A percentile compares a stretch with the other conserved stretches of the same genome.
Conservation (phyloP, 2,797 vertebrate genomes). For the Rhinella marina region DNA sequence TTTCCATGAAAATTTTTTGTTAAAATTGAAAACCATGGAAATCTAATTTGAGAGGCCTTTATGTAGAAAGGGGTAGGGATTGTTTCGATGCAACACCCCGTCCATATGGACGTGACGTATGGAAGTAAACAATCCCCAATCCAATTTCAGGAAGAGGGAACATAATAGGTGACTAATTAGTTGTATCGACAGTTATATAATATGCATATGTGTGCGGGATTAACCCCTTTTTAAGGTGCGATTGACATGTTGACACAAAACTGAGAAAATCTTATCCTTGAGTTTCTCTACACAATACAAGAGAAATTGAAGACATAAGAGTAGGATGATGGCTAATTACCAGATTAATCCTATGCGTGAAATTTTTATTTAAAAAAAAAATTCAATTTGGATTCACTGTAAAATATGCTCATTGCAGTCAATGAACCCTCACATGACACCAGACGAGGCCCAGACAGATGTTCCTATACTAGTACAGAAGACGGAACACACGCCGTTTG, state of each 20-base stretch:
- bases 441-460: not conserved
- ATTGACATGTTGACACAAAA: not conserved
- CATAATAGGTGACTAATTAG: not conserved
- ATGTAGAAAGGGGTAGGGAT: not conserved
- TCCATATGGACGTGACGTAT: not conserved
- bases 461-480: not conserved
- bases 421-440: not conserved
- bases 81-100: not conserved
- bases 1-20: not conserved
- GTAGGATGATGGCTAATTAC: not conserved
- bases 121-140: not conserved
- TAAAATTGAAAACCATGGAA: not conserved
- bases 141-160: not conserved
- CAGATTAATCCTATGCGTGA: not conserved
- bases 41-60: not conserved
- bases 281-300: not conserved
- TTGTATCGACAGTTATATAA: not conserved
- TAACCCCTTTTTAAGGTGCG: not conserved
- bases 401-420: not conserved
- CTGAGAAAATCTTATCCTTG: not conserved
- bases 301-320: not conserved
- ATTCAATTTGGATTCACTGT: too few relatives aligned
- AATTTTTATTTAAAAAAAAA: not conserved
- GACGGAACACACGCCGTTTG: not conserved
- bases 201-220: not conserved